Conservation (phyloP, 2,797 vertebrate genomes). For the Hydrolagus colliei region DNA sequence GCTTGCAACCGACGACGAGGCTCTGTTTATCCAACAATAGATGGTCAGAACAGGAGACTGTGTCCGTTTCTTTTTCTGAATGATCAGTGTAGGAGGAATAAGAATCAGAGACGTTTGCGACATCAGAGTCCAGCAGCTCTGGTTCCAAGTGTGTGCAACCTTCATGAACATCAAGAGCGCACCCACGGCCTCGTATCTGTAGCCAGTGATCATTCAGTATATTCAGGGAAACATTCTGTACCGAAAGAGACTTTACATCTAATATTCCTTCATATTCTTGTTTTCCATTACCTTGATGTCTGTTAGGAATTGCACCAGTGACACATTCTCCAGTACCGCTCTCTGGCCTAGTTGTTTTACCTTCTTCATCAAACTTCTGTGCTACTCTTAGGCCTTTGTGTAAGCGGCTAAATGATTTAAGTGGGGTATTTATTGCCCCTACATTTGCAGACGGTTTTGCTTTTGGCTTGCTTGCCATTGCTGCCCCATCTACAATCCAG, state of each 20-base stretch:
- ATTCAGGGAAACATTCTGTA: not conserved
- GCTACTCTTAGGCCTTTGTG: not conserved
- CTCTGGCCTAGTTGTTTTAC: not conserved
- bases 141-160: not conserved
- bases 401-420: not conserved
- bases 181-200: not conserved
- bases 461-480: not conserved
- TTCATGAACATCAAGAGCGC: not conserved
- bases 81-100: not conserved
- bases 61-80: not conserved
- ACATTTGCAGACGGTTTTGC: not conserved
- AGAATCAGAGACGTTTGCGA: not conserved
- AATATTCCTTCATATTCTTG: too few species aligned
- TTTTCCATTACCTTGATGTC: not conserved
- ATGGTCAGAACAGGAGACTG: not conserved
- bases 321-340: not conserved
- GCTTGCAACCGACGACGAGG: not conserved
- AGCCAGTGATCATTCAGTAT: not conserved
- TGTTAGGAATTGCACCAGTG: not conserved
- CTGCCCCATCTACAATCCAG: not conserved
- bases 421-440: not conserved
- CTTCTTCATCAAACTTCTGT: not conserved
- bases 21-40: slow-evolving; percentile 9
- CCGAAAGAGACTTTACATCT: not conserved
- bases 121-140: too few species aligned